Base-by-base conservation (phyloP, 2,113 vertebrate species). In the Brachirus orientalis region DNA sequence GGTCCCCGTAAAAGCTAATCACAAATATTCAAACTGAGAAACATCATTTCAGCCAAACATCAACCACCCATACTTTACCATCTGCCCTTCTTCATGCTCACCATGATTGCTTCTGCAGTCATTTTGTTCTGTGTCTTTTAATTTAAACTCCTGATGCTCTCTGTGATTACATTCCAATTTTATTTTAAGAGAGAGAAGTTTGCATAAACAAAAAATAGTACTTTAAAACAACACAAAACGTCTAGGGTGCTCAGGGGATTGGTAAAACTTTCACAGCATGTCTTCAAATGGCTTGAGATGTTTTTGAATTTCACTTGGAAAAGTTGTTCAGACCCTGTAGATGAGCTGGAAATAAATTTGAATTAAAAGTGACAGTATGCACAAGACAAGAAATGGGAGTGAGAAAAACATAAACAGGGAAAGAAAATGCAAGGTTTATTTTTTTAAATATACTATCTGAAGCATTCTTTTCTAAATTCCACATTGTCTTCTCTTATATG, bases 221-320 rank as follows among this genome's bases (percentile, higher is more conserved):
- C 48, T 63, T 58, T 1, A 58, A 28, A 64, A 44, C 28, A n/a
- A 46, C 33, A 46, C 20, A 12, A 69, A 50, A 54, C 55, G 8
- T 56, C n/a, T 4, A 1, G 22, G 16, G 6, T 44, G 38, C 63
- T 79, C 38, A 51, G n/a, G 38, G 52, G 43, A 53, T 16, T 13
- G 4, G 36, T 47, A 19, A 48, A 76, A 70, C 45, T 60, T 51
- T 67, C 8, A 57, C 17, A 71, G 45, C 7, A 10, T 53, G 18
- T 37, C 69, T 45, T 80, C 55, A 69, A 65, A 77, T 47, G 54
- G 8, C 47, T 59, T 37, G 14, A 67, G 10, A 76, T 45, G 63
- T 52, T 71, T 58, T 20, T 53, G 66, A 54, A 72, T 69, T 65
- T 45, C 16, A 17, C 63, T 63, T 77, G 46, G 13, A 62, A 57